These are phyloP conservation scores for Lepidocyrtinus sp. DNA, from an alignment of 2,888 invertebrate genomes.

Conservation along the genomic window DNA sequence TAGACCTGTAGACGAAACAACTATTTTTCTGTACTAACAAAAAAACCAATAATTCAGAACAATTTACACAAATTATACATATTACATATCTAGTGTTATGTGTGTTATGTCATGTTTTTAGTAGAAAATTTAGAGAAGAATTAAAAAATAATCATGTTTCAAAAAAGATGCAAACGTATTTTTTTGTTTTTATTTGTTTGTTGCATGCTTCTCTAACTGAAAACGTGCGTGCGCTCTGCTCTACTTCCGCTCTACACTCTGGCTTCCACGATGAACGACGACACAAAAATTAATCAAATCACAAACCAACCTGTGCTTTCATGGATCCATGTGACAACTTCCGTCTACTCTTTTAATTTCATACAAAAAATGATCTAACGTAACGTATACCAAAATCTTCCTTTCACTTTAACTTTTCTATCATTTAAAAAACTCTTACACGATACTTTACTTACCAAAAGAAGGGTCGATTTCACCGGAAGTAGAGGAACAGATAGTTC, in stretches of 20 bases:
- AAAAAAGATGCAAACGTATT: constrained; percentile 29
- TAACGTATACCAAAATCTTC: too few species aligned
- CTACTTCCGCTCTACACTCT: background rate
- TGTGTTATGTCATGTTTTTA: background rate
- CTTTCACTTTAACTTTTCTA: too few species aligned
- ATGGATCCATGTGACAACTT: too few species aligned
- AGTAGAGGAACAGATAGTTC: too few species aligned
- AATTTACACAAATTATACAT: background rate
- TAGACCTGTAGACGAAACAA: constrained; percentile 14
- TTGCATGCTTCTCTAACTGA: constrained; percentile 59
- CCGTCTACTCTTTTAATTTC: too few species aligned
- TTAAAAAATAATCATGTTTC: background rate
- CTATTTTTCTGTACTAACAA: constrained; percentile 52
- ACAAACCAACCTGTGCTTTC: too few species aligned
- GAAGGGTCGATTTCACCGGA: too few species aligned
- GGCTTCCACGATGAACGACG: background rate
- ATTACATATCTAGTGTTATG: background rate
- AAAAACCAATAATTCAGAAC: constrained; percentile 15
- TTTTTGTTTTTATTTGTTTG: constrained; percentile 49
- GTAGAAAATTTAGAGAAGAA: background rate
- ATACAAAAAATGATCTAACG: too few species aligned
- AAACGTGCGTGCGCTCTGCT: constrained; percentile 28
- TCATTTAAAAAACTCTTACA: too few species aligned
- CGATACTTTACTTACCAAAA: too few species aligned
- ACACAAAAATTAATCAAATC: background rate